Evolutionary conservation across 2,797 vertebrate species (phyloP).

Genomic region (Dendrocincla tyrannina): DNA sequence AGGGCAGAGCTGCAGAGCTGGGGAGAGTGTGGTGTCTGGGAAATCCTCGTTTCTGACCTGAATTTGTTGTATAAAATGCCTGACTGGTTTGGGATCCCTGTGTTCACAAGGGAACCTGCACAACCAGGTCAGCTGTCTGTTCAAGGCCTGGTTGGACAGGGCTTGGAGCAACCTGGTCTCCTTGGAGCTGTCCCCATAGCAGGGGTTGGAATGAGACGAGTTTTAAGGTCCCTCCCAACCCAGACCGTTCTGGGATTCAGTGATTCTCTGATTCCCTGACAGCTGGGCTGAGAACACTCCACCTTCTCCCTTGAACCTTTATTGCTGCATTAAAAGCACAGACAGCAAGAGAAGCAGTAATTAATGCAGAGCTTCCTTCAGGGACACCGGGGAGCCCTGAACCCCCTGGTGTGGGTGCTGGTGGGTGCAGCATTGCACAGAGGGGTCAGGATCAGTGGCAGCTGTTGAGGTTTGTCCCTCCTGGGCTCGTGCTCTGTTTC

Average conservation of each 20-base stretch:
- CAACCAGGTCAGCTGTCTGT: neutral
- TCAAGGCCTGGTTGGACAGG: accelerated
- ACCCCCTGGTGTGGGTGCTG: accelerated
- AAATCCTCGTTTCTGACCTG: neutral
- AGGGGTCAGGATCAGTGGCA: neutral
- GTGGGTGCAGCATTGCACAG: accelerated
- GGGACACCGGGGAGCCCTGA: neutral
- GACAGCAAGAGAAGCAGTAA: neutral
- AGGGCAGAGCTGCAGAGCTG: neutral
- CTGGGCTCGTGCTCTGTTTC: accelerated
- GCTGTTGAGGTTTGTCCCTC: accelerated
- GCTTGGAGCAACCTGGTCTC: neutral
- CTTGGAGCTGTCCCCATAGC: neutral
- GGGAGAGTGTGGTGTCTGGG: accelerated
- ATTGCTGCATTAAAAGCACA: neutral
- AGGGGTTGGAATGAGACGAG: accelerated
- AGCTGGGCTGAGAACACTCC: neutral
- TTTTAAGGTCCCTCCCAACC: accelerated
- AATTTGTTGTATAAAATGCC: neutral
- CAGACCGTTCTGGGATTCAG: neutral
- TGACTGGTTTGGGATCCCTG: neutral
- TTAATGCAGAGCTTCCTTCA: neutral
- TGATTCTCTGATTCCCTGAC: neutral
- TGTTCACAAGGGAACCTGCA: neutral
- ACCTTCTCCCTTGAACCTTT: neutral